Conservation (phyloP, 2,888 invertebrate species). For the Lepidonotus clava region DNA sequence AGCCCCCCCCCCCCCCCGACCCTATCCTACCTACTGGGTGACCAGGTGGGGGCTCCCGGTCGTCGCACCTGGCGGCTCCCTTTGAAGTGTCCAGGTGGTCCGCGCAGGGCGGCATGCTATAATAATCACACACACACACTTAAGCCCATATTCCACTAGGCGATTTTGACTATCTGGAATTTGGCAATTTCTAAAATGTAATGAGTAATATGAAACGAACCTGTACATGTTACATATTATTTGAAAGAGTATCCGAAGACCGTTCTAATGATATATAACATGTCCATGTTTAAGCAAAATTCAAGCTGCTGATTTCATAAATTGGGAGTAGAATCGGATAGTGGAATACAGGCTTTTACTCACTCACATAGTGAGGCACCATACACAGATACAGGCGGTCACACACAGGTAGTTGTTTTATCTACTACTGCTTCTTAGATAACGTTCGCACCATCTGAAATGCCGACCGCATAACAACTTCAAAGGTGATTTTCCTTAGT, state of each 20-base stretch:
- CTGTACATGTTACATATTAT: too few species aligned
- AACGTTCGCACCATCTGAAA: slow-evolving; percentile 35
- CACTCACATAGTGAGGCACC: too few species aligned
- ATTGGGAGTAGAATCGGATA: too few species aligned
- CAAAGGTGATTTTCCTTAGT: background rate
- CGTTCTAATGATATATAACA: too few species aligned
- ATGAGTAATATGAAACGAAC: too few species aligned
- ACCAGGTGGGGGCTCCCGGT: background rate
- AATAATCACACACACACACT: background rate
- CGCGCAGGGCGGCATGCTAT: background rate
- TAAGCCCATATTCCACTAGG: too few species aligned
- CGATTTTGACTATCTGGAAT: too few species aligned
- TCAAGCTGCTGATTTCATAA: too few species aligned
- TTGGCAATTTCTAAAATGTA: too few species aligned
- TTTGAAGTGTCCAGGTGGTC: slow-evolving; percentile 51
- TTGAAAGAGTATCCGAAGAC: too few species aligned
- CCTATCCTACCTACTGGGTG: background rate
- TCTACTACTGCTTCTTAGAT: background rate
- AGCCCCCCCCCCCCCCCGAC: background rate
- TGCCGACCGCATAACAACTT: background rate
- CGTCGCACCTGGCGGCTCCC: slow-evolving; percentile 19
- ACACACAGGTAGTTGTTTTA: slow-evolving; percentile 30
- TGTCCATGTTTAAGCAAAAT: too few species aligned
- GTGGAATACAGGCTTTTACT: too few species aligned
- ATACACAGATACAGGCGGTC: background rate